Conservation (phyloP, 92 coral and sea anemone species). For the Heteractis magnifica region DNA sequence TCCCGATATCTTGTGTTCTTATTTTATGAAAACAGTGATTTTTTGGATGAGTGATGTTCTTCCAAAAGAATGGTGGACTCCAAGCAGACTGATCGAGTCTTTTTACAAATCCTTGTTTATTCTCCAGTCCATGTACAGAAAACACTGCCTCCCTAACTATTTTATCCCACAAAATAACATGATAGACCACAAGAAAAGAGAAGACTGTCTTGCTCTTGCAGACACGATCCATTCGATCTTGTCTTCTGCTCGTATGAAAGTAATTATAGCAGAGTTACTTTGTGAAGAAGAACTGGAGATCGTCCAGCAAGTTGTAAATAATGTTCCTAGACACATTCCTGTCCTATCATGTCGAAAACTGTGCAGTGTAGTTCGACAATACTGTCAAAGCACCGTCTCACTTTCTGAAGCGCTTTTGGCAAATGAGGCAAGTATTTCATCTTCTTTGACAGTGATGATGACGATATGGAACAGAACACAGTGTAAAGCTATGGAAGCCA, state of each 20-base stretch:
- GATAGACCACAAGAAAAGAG: conserved; percentile 53
- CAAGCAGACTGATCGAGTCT: conserved; percentile 10
- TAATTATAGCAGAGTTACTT: conserved; percentile 13
- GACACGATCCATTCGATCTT: conserved; percentile 7
- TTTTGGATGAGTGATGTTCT: conserved; percentile 48
- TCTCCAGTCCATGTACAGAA: conserved; percentile 14
- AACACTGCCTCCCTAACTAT: conserved; percentile 49
- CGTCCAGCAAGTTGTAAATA: conserved; percentile 9
- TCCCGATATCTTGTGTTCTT: conserved; percentile 56
- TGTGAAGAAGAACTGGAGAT: conserved; percentile 11
- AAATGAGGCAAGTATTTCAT: conserved; percentile 11
- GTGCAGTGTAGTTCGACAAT: conserved; percentile 15
- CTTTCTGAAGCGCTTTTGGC: conserved; percentile 18
- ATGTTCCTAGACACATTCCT: conserved; percentile 13
- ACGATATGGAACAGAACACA: conserved; percentile 12
- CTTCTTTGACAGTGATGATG: conserved; percentile 22
- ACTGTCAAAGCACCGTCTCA: conserved; percentile 15
- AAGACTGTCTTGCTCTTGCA: conserved; percentile 14
- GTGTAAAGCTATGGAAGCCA: conserved; percentile 17
- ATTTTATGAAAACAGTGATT: conserved; percentile 62
- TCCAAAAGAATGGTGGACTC: conserved; percentile 17
- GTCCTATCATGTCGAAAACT: conserved; percentile 12
- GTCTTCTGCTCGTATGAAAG: conserved; percentile 20
- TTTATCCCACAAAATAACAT: conserved; percentile 62
- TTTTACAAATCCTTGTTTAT: conserved; percentile 14